Evolutionary conservation across 1,140 invertebrate genomes (phyloP), one percentile per base, ranked within the genome.

Genomic region (Oedothorax gibbosus): DNA sequence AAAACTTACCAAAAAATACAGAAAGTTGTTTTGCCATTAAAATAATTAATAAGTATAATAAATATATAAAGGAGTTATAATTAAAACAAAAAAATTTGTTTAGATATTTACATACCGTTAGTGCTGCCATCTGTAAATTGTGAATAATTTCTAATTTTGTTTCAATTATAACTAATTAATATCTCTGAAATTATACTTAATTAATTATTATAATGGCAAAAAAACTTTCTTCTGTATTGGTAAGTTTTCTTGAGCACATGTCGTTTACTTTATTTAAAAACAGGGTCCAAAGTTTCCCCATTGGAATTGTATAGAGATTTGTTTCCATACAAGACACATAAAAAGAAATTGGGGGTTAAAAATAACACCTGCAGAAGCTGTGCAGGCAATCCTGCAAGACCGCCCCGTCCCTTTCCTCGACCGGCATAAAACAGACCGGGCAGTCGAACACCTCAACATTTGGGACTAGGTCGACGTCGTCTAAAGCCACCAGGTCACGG

Each of bases 301-400:
- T n/a, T n/a, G n/a, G n/a, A n/a, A n/a, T n/a, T n/a, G n/a, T n/a
- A n/a, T n/a, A n/a, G n/a, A n/a, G n/a, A n/a, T n/a, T n/a, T n/a
- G n/a, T n/a, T n/a, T n/a, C n/a, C n/a, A n/a, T n/a, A n/a, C n/a
- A n/a, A 15, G 15, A 57, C 10, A 11, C 15, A 57, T 11, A 57
- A 57, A 57, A 11, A 57, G 15, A 11, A 57, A 57, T 11, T 57
- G 56, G 15, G 10, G 0, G 15, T 57, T 66, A 2, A 35, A 35
- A 35, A 35, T 35, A 35, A 89, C 89, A 95, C 94, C 91, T 93
- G 92, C 97, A 98, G 90, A 98, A 98, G 85, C 93, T 92, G 90
- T 98, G 97, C 14, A 98, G 92, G 91, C 97, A 98, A 88, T 98
- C 96, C 83, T 95, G 91, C 15, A 98, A 91, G 11, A 95, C 92